Conservation (phyloP, 37 sponge, comb jelly and placozoan species). For the Agelas oroides region DNA sequence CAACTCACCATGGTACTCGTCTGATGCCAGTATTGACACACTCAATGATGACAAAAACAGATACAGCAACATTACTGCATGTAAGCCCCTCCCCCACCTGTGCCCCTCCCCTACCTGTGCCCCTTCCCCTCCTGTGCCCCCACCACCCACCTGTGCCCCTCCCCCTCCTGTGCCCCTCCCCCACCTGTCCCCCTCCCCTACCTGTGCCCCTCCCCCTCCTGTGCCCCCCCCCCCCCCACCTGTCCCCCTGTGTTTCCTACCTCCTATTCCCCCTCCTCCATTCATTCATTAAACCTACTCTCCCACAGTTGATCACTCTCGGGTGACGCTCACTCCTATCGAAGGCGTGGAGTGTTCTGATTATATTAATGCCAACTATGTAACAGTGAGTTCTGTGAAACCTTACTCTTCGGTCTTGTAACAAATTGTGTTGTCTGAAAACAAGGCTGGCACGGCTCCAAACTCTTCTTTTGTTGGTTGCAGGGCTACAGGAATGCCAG, state of each 20-base stretch:
- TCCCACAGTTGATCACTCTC: slow-evolving; percentile 79
- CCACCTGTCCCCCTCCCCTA: not conserved
- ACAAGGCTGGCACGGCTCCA: not conserved
- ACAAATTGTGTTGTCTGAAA: too few species aligned
- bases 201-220: not conserved
- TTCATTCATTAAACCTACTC: not conserved
- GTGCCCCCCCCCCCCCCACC: not conserved
- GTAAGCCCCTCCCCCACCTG: slow-evolving; percentile 40
- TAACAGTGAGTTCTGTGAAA: slow-evolving; percentile 45
- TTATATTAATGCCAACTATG: slow-evolving; percentile 86
- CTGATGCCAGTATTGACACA: slow-evolving; percentile 54
- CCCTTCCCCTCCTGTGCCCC: not conserved
- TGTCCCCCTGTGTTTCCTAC: too few species aligned
- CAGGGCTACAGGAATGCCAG: slow-evolving; percentile 69
- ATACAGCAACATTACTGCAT: slow-evolving; percentile 88
- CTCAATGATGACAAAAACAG: slow-evolving; percentile 84
- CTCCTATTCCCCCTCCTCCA: not conserved
- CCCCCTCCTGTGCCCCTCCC: not conserved
- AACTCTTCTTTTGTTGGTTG: not conserved
- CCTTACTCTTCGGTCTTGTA: too few species aligned
- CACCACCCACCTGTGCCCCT: not conserved
- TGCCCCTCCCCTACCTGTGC: not conserved
- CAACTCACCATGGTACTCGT: slow-evolving; percentile 35
- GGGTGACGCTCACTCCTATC: slow-evolving; percentile 52
- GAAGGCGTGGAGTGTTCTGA: slow-evolving; percentile 63